phyloP scores from a whole-genome alignment of 2,888 invertebrate species.

The Anoncus sp. region DNA sequence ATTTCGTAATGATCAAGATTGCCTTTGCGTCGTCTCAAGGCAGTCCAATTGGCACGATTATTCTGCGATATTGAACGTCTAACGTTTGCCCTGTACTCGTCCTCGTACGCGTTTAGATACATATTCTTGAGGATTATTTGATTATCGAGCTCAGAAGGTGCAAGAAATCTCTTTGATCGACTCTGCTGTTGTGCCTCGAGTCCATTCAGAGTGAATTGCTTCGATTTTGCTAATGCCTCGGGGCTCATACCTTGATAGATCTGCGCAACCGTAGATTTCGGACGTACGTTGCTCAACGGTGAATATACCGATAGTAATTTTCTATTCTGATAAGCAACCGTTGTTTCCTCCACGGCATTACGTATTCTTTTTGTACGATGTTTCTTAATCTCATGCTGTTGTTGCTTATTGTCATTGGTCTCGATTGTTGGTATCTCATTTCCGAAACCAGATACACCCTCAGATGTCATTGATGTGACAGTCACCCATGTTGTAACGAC shows the following conservation, averaged over 20 bases:
- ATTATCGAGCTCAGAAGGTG: constrained; percentile 78
- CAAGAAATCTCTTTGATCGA: constrained; percentile 78
- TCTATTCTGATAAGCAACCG: constrained; percentile 65
- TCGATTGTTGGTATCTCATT: constrained; percentile 79
- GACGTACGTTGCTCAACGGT: constrained; percentile 65
- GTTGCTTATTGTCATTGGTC: constrained; percentile 44
- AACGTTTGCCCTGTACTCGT: constrained; percentile 80
- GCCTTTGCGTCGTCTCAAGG: constrained; percentile 74
- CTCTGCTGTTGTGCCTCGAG: constrained; percentile 77
- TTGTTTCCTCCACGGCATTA: constrained; percentile 72
- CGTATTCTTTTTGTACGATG: constrained; percentile 80
- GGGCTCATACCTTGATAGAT: constrained; percentile 50
- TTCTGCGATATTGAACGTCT: constrained; percentile 78
- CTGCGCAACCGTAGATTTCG: constrained; percentile 51
- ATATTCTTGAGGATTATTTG: constrained; percentile 81
- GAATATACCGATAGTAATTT: constrained; percentile 76
- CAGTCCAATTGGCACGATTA: constrained; percentile 73
- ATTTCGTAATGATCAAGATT: constrained; percentile 76
- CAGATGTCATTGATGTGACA: constrained; percentile 55
- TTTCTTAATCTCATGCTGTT: constrained; percentile 75
- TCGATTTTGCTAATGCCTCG: constrained; percentile 62
- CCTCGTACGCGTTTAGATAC: constrained; percentile 80
- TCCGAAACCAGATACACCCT: constrained; percentile 68
- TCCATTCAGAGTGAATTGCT: constrained; percentile 73
- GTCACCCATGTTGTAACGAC: constrained; percentile 48